Base-by-base conservation (phyloP, 2,888 invertebrate genomes). In the Molanna angustata region DNA sequence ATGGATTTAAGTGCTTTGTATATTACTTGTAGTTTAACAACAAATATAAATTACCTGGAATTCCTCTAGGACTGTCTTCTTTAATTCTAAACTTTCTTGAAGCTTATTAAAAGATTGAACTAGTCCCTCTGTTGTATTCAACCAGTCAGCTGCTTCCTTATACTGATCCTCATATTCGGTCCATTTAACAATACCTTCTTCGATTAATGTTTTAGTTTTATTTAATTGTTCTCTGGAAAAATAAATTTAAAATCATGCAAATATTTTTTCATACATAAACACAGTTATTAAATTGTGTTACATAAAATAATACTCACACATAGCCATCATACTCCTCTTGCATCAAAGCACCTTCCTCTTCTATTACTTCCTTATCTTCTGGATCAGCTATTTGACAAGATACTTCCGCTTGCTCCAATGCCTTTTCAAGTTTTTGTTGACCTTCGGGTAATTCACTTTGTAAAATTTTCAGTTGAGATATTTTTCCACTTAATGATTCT, bases 121-220 rank as follows among this genome's bases (percentile, higher is more conserved):
- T 62, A 90, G 71, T 59, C 84, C 83, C 69, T 96, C 95, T 60
- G 93, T 93, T 76, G 90, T 86, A 21, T 83, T 87, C 64, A 96
- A 74, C 94, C 94, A 94, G 65, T 91, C 89, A 62, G 88, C 77
- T 58, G 93, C 92, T 72, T 93, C 92, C 64, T 86, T 86, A 69
- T 90, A 91, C 65, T 92, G 90, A 69, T 93, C 92, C 73, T 94
- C 93, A 67, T 94, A 94, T 69, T 94, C 94, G 1, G 90, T 91
- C 94, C 94, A 94, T 68, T 92, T 91, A 0, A 92, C 92, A 65
- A 94, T 90, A 63, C 92, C 94, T 58, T 86, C 83, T 72, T 94
- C 94, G 43, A 94, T 76, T 33, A 89, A 74, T 60, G 83, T 82
- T 73, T 92, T 93, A 2, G 90, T 88, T 63, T 83, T 86, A 63